These are phyloP conservation scores for Sepioteuthis lessoniana DNA, from an alignment of 2,888 invertebrate genomes.

Conservation along the genomic window DNA sequence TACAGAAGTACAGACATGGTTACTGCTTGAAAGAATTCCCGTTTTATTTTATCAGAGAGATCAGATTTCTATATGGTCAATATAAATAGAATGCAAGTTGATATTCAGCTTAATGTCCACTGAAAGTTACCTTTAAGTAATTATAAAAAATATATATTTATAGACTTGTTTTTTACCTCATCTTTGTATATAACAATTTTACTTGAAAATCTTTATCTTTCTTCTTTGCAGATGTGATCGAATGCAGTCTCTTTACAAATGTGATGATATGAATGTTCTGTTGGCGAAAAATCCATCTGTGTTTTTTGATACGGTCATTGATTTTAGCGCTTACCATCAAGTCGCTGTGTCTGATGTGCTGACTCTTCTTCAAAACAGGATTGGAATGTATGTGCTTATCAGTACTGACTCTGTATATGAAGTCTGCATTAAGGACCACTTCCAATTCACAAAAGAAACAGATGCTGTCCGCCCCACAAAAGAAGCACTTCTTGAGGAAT, in stretches of 20 bases:
- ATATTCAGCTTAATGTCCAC: no score
- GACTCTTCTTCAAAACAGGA: constrained; percentile 69
- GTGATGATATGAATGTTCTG: constrained; percentile 63
- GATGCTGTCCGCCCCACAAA: constrained; percentile 74
- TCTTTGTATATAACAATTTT: not conserved
- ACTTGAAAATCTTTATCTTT: not conserved
- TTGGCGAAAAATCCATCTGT: constrained; percentile 53
- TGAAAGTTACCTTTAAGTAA: no score
- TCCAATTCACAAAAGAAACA: constrained; percentile 67
- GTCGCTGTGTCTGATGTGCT: constrained; percentile 72
- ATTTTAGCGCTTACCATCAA: constrained; percentile 76
- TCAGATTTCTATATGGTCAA: no score
- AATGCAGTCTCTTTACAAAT: constrained; percentile 64
- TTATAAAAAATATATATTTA: no score
- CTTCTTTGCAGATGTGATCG: constrained; percentile 72
- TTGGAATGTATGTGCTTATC: constrained; percentile 75
- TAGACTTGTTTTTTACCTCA: no score
- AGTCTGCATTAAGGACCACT: constrained; percentile 72
- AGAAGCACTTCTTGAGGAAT: constrained; percentile 61
- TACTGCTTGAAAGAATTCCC: no score
- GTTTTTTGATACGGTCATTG: constrained; percentile 75
- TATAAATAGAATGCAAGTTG: no score
- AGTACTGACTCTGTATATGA: constrained; percentile 77
- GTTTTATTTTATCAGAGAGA: no score
- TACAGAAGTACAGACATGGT: no score